A percentile compares a stretch with the other conserved stretches of the same genome.
Evolutionary conservation across 2,888 invertebrate genomes (phyloP).

Genomic region (Eupsilia transversa): DNA sequence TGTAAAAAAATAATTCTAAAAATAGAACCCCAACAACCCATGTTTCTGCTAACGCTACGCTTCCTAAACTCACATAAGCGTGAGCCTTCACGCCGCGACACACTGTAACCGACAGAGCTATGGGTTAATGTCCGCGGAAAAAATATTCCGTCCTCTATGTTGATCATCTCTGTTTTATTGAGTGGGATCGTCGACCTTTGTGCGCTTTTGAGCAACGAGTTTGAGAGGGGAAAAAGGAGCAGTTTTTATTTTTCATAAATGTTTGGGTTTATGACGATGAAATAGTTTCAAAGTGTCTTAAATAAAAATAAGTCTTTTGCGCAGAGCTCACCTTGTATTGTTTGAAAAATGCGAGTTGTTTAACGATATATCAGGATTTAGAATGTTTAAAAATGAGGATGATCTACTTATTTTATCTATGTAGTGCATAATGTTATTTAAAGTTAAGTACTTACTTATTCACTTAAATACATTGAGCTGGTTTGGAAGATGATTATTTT

Average conservation of each 20-base stretch:
- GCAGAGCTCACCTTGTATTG: not conserved
- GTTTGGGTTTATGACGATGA: not conserved
- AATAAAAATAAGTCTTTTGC: not conserved
- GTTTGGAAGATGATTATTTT: too few relatives aligned
- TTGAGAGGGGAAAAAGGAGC: not conserved
- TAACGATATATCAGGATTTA: too few relatives aligned
- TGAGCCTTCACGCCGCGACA: slow-evolving; percentile 60
- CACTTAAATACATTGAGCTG: too few relatives aligned
- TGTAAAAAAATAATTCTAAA: slow-evolving; percentile 1
- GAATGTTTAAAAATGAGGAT: too few relatives aligned
- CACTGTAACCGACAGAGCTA: slow-evolving; percentile 51
- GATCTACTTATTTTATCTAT: too few relatives aligned
- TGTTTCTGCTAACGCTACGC: slow-evolving; percentile 62
- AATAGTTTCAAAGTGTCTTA: not conserved
- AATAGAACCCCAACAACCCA: not conserved
- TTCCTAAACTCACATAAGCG: slow-evolving; percentile 70
- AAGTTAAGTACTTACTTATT: too few relatives aligned
- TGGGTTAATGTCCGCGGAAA: slow-evolving; percentile 50
- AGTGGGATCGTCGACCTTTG: slow-evolving; percentile 31
- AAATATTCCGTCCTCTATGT: slow-evolving; percentile 42
- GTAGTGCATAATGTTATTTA: too few relatives aligned
- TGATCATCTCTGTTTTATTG: slow-evolving; percentile 48
- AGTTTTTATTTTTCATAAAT: slow-evolving; percentile 10
- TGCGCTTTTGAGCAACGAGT: slow-evolving; percentile 13
- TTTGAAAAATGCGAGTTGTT: too few relatives aligned